Conservation (phyloP, 2,113 vertebrate genomes). For the Tonatia bakeri region DNA sequence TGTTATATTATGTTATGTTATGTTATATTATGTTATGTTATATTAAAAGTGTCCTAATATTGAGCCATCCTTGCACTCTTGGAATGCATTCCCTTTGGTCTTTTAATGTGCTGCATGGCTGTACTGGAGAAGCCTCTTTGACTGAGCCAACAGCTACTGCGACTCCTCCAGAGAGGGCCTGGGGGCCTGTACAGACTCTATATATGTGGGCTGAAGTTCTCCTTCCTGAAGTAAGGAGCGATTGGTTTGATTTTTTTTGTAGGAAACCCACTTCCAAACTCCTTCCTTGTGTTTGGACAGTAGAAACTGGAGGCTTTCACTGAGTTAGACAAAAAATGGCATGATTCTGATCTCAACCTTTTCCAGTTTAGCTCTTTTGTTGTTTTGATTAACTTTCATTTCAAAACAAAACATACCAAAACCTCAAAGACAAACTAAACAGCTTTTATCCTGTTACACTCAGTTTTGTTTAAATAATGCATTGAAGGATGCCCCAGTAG, state of each 20-base stretch:
- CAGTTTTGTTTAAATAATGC: constrained; percentile 29
- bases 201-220: background rate
- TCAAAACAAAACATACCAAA: constrained; percentile 4
- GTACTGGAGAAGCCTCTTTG: background rate
- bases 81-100: background rate
- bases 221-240: background rate
- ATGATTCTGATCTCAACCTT: background rate
- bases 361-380: background rate
- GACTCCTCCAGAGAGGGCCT: background rate
- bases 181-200: background rate
- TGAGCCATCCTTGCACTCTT: background rate
- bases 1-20: too few species aligned
- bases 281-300: background rate
- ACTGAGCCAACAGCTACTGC: background rate
- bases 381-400: constrained; percentile 29
- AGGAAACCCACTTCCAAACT: background rate
- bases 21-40: background rate
- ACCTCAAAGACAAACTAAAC: background rate
- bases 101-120: background rate
- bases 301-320: background rate
- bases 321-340: background rate
- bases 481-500: background rate
- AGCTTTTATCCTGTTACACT: background rate
- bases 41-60: background rate
- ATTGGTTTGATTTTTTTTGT: background rate